phyloP scores from a whole-genome alignment of 2,888 invertebrate genomes.

The Sarcophaga carnaria region DNA sequence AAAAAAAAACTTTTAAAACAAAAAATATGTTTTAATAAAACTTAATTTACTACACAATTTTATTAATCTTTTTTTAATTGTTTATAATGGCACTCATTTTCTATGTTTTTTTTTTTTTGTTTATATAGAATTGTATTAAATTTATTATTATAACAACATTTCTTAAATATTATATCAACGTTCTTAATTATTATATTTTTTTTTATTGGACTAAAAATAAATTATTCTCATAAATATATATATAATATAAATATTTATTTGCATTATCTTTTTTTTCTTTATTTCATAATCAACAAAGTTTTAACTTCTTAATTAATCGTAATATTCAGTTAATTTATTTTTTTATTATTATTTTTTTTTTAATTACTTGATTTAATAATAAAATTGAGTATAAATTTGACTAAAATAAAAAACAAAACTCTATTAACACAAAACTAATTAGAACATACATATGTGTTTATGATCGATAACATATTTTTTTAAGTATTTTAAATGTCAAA shows the following conservation, averaged over 20 bases:
- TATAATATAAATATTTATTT: conserved; percentile 46
- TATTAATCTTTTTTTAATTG: conserved; percentile 40
- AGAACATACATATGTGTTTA: conserved; percentile 13
- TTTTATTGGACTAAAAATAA: conserved; percentile 54
- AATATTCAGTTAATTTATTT: neutral
- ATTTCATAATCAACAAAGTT: conserved; percentile 11
- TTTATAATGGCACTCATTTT: conserved; percentile 69
- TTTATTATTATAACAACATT: conserved; percentile 21
- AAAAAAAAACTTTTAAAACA: neutral
- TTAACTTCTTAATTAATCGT: neutral
- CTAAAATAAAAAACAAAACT: conserved; percentile 52
- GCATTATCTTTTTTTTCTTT: conserved; percentile 26
- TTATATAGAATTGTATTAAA: conserved; percentile 2
- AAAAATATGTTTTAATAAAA: neutral
- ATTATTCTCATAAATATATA: conserved; percentile 42
- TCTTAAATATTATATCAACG: conserved; percentile 46
- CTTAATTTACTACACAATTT: conserved; percentile 39
- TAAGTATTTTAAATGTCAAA: neutral
- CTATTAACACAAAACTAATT: conserved; percentile 49
- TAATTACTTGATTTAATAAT: conserved; percentile 50
- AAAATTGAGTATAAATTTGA: conserved; percentile 69
- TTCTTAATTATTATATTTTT: conserved; percentile 20
- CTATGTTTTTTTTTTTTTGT: conserved; percentile 45
- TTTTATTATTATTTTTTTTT: conserved; percentile 39
- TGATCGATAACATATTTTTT: neutral